Conservation (phyloP, 1,140 invertebrate species). For the Colletes gigas region DNA sequence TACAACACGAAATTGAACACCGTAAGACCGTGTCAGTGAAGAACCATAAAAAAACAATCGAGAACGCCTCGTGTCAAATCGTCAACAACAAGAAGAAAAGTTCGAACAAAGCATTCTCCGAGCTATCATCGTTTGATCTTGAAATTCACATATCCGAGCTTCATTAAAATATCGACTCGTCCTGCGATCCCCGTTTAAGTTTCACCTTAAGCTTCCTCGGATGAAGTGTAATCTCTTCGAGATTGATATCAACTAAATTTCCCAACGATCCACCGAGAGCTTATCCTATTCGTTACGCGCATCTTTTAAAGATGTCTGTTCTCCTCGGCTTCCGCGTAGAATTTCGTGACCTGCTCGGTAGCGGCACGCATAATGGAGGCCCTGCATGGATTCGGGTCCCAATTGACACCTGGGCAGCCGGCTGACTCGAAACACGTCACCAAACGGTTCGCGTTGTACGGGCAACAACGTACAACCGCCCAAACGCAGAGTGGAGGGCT, state of each 20-base stretch:
- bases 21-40: too few relatives aligned
- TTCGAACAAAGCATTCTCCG: neutral
- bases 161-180: neutral
- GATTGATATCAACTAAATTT: neutral
- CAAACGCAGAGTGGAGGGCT: conserved; percentile 83
- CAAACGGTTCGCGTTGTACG: conserved; percentile 75
- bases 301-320: neutral
- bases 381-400: conserved; percentile 84
- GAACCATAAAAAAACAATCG: too few relatives aligned
- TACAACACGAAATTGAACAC: too few relatives aligned
- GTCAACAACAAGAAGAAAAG: too few relatives aligned
- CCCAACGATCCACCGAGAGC: neutral
- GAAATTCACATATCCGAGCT: neutral
- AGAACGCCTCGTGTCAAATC: too few relatives aligned
- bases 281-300: conserved; percentile 2
- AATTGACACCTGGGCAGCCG: conserved; percentile 84
- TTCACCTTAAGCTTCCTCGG: neutral
- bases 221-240: neutral
- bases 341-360: conserved; percentile 78
- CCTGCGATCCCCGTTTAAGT: neutral
- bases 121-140: neutral
- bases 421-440: conserved; percentile 84
- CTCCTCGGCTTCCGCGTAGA: conserved; percentile 69
- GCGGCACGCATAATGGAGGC: conserved; percentile 80
- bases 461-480: conserved; percentile 86